Base-by-base conservation (phyloP, 53 echinoderm and acorn worm genomes). In the Luidia sarsii region DNA sequence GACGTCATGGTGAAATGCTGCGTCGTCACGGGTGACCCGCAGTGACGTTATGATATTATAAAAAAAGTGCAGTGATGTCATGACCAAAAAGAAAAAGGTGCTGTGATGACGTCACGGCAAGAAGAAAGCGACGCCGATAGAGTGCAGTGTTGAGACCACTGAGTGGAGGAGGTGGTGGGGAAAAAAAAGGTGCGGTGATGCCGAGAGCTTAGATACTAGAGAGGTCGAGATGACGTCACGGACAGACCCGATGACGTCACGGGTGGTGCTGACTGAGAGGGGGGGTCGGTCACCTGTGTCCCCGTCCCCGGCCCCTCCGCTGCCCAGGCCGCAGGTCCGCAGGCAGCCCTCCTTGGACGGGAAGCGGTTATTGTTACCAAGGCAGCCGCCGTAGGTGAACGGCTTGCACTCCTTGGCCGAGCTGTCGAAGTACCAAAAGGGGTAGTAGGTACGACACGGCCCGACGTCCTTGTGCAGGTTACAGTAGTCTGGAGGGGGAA, bases 381-480 rank as follows among this genome's bases (percentile, higher is more conserved):
- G 68, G 88, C 95, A 95, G 67, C 95, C 95, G 39, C 95, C 92
- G 41, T 86, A 95, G 27, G 92, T 95, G 68, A 95, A 95, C n/a
- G 92, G 81, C 33, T 77, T 79, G 48, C 95, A 95, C n/a, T 81
- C 85, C 49, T 90, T 79, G 34, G 80, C 88, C 2, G 53, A 39
- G 23, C 38, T 67, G 46, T 95, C 90, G 74, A 80, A 95, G 57
- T 94, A 94, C 91, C 91, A 91, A 67, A 39, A 89, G 0, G 94
- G 91, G 19, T 86, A 66, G 83, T 90, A 94, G 24, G 88, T 88
- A 25, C 53, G 70, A 41, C 94, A 94, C 0, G 88, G 94, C 33
- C 94, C 94, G 2, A 90, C 88, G 1, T 94, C 94, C 39, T 94
- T 94, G 63, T 90, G 90, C 7, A 87, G 68, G 37, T 57, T 65